Evolutionary conservation across 2,797 vertebrate species (phyloP), one percentile per base, ranked within the genome.

Genomic region (Petrocephalus sullivani): DNA sequence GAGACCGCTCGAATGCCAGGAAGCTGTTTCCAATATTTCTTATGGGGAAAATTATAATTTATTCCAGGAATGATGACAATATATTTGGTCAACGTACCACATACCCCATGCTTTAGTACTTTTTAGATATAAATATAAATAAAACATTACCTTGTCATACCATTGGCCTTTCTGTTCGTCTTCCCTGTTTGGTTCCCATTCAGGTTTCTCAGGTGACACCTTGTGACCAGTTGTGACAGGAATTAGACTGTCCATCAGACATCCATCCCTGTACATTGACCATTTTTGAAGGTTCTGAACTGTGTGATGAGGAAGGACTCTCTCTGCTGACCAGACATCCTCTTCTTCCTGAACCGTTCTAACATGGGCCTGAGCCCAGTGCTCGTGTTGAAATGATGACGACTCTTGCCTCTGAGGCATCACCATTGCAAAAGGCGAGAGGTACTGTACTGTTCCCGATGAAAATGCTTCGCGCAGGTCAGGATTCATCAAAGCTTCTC

Each of bases 81-180:
- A 41, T 75, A 37, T 41, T 41, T 75, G 67, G 14, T 14, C 33
- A 75, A 75, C 7, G 67, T 41, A 19, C 37, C 4, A 41, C 6
- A 19, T 33, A 75, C 14, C 67, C 28, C 33, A 4, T 71, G 64
- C 28, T 8, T 60, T 61, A 67, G 19, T n/a, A 23, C 51, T 14
- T n/a, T 21, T 56, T 54, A 10, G 12, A 51, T 14, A 51, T 14
- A 82, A 5, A 86, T 56, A 87, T 82, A 81, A 21, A 58, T 86
- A 41, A 88, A 75, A 41, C 23, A 7, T 94, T 97, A 97, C 98
- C 98, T 98, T 97, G 92, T 95, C 96, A 93, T 94, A 96, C 97
- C 97, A 97, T 86, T 94, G 93, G 33, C 96, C 96, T 90, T 94
- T 94, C 89, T 92, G 95, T 93, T 95, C 93, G 91, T 94, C 95